phyloP scores from a whole-genome alignment of 2,797 vertebrate genomes.

The Gambelia wislizenii region DNA sequence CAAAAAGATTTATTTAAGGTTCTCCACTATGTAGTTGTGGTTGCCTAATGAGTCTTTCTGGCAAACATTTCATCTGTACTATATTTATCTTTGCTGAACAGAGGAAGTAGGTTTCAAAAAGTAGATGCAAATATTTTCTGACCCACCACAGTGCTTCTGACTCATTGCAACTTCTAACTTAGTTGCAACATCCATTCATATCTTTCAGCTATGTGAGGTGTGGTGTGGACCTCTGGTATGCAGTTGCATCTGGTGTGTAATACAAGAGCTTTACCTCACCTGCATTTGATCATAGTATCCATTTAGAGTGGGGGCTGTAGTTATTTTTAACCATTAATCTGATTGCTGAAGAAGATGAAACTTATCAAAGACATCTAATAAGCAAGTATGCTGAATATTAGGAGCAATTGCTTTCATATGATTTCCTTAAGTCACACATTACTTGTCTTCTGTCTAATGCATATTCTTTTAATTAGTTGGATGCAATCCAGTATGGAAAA shows the following conservation, averaged over 20 bases:
- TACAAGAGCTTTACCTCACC: background rate
- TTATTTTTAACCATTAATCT: background rate
- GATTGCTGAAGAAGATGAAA: slow-evolving; percentile 14
- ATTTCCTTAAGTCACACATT: background rate
- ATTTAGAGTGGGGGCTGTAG: background rate
- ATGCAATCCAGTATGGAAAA: background rate
- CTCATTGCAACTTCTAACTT: background rate
- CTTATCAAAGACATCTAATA: background rate
- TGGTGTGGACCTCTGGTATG: background rate
- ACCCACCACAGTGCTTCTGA: background rate
- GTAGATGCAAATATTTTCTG: background rate
- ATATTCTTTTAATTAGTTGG: background rate
- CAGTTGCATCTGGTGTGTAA: background rate
- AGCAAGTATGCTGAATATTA: background rate
- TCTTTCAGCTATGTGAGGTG: background rate
- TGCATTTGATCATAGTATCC: background rate
- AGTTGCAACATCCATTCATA: background rate
- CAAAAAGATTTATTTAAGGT: background rate
- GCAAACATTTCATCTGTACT: background rate
- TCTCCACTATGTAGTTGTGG: background rate
- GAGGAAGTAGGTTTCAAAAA: slow-evolving; percentile 10
- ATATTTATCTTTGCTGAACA: slow-evolving; percentile 20
- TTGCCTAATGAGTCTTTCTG: slow-evolving; percentile 1
- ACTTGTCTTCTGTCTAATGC: background rate
- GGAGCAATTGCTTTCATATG: background rate